phyloP scores from a whole-genome alignment of 1,140 invertebrate genomes.

The Drosophila ogumai region DNA sequence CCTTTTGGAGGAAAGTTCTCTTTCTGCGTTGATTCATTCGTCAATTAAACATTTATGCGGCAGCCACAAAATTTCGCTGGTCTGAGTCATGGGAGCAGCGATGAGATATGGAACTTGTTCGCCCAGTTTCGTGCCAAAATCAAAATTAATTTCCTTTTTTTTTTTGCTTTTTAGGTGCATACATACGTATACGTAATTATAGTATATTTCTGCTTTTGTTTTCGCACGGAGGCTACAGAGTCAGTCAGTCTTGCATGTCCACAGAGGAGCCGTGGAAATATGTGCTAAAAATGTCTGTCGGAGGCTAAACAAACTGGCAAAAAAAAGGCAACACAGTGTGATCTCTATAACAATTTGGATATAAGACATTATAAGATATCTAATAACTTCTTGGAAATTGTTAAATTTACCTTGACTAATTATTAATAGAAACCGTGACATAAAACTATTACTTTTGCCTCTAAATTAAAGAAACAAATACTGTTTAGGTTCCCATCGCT shows the following conservation, averaged over 20 bases:
- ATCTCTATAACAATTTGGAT: not conserved
- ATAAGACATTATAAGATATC: too few species aligned
- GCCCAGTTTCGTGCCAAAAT: conserved; percentile 49
- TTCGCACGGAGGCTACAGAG: conserved; percentile 31
- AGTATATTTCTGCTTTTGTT: conserved; percentile 57
- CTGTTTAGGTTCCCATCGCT: too few species aligned
- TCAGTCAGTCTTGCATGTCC: conserved; percentile 66
- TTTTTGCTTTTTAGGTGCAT: conserved; percentile 31
- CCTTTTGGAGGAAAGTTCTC: conserved; percentile 22
- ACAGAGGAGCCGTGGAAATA: conserved; percentile 50
- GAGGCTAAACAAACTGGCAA: conserved; percentile 24
- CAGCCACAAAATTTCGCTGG: conserved; percentile 26
- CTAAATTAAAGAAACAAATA: not conserved
- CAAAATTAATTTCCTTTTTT: conserved; percentile 33
- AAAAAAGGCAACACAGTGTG: conserved; percentile 20
- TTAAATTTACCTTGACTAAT: not conserved
- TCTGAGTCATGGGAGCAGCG: conserved; percentile 50
- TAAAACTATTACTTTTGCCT: not conserved
- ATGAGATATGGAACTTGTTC: conserved; percentile 47
- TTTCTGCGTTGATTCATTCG: conserved; percentile 59
- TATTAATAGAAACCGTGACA: too few species aligned
- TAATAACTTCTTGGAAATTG: not conserved
- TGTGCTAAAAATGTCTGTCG: conserved; percentile 42
- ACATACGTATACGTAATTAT: conserved; percentile 51
- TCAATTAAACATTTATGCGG: conserved; percentile 48